Conservation (phyloP, 2,113 vertebrate genomes). For the Planiliza haematocheilus region DNA sequence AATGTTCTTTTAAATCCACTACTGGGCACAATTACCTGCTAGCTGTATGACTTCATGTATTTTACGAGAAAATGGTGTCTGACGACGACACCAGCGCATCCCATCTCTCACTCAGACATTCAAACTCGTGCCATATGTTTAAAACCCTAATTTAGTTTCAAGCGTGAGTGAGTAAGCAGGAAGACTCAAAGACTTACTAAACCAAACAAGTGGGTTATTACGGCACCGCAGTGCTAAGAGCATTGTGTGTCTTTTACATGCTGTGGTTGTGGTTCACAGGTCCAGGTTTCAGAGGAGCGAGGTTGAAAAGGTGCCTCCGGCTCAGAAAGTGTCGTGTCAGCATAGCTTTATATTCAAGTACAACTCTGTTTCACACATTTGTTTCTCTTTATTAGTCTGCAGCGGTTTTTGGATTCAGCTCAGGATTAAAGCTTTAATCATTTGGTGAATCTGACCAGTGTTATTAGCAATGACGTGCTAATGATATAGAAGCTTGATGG, state of each 20-base stretch:
- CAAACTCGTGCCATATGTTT: neutral
- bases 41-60: constrained; percentile 41
- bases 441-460: too few species aligned
- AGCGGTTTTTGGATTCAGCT: too few species aligned
- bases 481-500: too few species aligned
- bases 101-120: neutral
- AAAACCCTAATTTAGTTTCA: constrained; percentile 25
- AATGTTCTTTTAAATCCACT: constrained; percentile 30
- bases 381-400: too few species aligned
- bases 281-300: constrained; percentile 13
- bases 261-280: constrained; percentile 1
- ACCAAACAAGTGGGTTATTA: constrained; percentile 42
- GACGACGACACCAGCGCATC: constrained; percentile 31
- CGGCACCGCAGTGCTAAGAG: constrained; percentile 17
- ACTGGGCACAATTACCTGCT: constrained; percentile 15
- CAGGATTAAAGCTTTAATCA: too few species aligned
- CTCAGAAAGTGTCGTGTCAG: neutral
- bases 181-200: constrained; percentile 41
- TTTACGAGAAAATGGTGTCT: constrained; percentile 8
- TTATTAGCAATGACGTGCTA: too few species aligned
- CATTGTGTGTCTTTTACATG: constrained; percentile 10
- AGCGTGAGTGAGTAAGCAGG: constrained; percentile 23
- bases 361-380: too few species aligned
- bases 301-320: constrained; percentile 17
- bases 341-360: too few species aligned